Conservation (phyloP, 2,888 invertebrate species). For the Stenchaetothrips biformis region DNA sequence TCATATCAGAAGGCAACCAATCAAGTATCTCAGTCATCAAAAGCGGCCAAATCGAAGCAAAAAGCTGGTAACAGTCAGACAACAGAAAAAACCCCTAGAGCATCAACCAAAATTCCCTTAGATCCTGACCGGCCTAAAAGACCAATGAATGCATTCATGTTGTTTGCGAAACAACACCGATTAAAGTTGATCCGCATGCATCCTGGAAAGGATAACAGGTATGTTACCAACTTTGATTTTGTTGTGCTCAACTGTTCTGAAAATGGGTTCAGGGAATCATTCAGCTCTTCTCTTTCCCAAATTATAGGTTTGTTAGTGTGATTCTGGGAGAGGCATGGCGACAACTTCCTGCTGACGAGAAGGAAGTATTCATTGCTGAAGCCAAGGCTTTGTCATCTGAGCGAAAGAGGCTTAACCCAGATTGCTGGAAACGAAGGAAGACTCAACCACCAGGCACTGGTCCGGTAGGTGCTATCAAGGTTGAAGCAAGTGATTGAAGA, state of each 20-base stretch:
- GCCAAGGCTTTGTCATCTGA: conserved; percentile 48
- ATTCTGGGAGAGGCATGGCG: conserved; percentile 51
- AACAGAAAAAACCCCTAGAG: conserved; percentile 19
- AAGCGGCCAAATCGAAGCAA: conserved; percentile 4
- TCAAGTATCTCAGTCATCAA: background rate
- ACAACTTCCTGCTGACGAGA: conserved; percentile 44
- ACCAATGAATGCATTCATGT: conserved; percentile 54
- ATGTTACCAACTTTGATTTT: conserved; percentile 11
- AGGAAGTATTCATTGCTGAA: conserved; percentile 45
- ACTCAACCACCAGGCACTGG: conserved; percentile 41
- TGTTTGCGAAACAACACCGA: conserved; percentile 50
- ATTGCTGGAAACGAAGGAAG: conserved; percentile 52
- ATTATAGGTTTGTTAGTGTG: conserved; percentile 49
- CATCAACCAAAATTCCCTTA: conserved; percentile 34
- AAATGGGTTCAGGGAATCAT: background rate
- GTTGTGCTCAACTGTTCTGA: background rate
- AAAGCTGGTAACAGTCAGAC: background rate
- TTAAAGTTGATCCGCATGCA: conserved; percentile 48
- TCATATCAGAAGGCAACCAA: background rate
- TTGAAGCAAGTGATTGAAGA: background rate
- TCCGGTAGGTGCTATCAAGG: background rate
- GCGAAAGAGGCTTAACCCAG: conserved; percentile 48
- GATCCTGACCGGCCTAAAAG: conserved; percentile 44
- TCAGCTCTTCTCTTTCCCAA: conserved; percentile 25
- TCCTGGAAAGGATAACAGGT: conserved; percentile 53